Base-by-base conservation (phyloP, 2,113 vertebrate species). In the Myotis yumanensis region DNA sequence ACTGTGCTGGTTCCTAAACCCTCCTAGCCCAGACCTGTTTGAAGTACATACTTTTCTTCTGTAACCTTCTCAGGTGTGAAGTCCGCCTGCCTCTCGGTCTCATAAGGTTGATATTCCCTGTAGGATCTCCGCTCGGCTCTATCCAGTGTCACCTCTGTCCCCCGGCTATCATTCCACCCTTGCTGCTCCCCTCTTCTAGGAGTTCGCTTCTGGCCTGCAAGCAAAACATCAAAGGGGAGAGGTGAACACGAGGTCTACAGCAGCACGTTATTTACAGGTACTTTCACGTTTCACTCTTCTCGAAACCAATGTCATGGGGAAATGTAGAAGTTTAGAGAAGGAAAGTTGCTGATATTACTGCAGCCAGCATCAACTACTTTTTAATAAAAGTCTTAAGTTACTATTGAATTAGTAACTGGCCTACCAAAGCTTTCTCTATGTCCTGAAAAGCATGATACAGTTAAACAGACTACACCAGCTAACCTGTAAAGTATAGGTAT, bases 41-140 rank as follows among this genome's bases (percentile, higher is more conserved):
- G 22, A 17, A 3, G 68, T 52, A 98, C 98, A 1, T 97, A 99
- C 99, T 89, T 98, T 43, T 95, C 97, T 75, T 95, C 92, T 40
- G 95, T 71, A 37, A 92, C 90, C 96, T 95, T 97, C n/a, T 98
- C 97, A 52, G 93, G 43, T 4, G 97, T 94, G 15, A 97, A 98
- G 76, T 99, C 98, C 22, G 32, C 96, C 69, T 98, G 97, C 68
- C 89, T 87, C 87, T 98, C 97, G 0, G 96, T 97, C 75, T 98
- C 97, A 86, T 94, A 98, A 51, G 97, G 86, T 79, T 84, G 94
- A 3, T 96, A 96, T 64, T 98, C 98, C 62, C 96, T 97, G 86
- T 98, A 98, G 51, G 96, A 64, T 79, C 97, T 98, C 97, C 98
- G 96, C 43, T 97, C 97, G 23, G 90, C 86, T 97, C 98, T 98